Evolutionary conservation across 2,888 invertebrate species (phyloP).

Genomic region (Merodon equestris): DNA sequence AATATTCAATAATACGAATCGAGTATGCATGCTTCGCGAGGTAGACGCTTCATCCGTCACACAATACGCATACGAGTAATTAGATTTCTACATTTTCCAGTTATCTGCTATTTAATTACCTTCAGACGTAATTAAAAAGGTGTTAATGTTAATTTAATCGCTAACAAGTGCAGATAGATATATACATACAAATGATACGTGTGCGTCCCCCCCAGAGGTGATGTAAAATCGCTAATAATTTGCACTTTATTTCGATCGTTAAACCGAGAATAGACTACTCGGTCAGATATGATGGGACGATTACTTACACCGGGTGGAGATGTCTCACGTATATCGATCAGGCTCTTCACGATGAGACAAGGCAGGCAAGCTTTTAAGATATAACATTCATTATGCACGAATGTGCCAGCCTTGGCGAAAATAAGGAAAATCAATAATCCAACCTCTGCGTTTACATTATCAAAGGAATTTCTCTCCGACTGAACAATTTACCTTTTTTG

Average conservation of each 20-base stretch:
- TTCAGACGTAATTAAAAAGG: conserved; percentile 11
- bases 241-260: too few relatives aligned
- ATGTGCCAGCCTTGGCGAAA: too few relatives aligned
- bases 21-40: background rate
- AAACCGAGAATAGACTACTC: too few relatives aligned
- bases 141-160: conserved; percentile 39
- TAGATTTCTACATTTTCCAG: conserved; percentile 13
- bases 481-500: conserved; percentile 7
- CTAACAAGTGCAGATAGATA: background rate
- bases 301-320: too few relatives aligned
- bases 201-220: too few relatives aligned
- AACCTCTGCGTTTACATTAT: background rate
- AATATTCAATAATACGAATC: conserved; percentile 23
- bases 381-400: too few relatives aligned
- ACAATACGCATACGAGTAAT: conserved; percentile 15
- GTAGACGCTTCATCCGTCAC: background rate
- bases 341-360: too few relatives aligned
- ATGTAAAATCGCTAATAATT: too few relatives aligned
- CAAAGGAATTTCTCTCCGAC: conserved; percentile 4
- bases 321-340: too few relatives aligned
- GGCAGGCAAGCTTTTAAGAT: too few relatives aligned
- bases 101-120: conserved; percentile 26
- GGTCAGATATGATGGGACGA: too few relatives aligned
- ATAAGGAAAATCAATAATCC: conserved; percentile 24
- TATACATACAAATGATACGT: too few relatives aligned